Percentiles rank a stretch among this genome's conserved stretches.
These are phyloP conservation scores for Dynastes grantii DNA, from an alignment of 2,888 invertebrate species.

Conservation along the genomic window DNA sequence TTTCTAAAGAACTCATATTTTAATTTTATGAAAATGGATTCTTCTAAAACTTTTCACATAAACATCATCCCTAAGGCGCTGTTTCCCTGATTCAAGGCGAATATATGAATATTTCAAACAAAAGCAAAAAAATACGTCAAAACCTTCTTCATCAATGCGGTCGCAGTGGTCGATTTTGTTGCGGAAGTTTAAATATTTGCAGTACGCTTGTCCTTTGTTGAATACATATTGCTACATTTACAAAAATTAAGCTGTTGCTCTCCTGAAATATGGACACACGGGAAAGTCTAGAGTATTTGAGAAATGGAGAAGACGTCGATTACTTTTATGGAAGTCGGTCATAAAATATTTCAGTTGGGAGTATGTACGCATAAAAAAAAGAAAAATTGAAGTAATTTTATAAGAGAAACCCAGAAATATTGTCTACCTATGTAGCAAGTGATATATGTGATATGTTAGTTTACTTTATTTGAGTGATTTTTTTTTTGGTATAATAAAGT, in stretches of 20 bases:
- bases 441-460: no score
- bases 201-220: background rate
- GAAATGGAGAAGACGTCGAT: no score
- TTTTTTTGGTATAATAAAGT: no score
- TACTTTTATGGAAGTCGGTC: no score
- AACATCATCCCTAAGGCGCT: slow-evolving; percentile 11
- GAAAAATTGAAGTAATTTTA: no score
- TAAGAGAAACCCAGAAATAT: no score
- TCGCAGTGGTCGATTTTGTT: background rate
- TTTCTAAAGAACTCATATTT: slow-evolving; percentile 20
- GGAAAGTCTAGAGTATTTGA: no score
- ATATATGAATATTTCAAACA: background rate
- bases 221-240: background rate
- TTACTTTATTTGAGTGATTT: no score
- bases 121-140: slow-evolving; percentile 4
- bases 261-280: no score
- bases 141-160: slow-evolving; percentile 3
- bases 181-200: slow-evolving; percentile 6
- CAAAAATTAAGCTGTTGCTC: background rate
- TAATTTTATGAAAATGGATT: slow-evolving; percentile 35
- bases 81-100: background rate
- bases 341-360: no score
- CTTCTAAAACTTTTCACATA: slow-evolving; percentile 29
- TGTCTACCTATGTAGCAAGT: no score
- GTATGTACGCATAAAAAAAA: no score